Percentiles rank a stretch among this genome's conserved stretches.
Conservation (phyloP, 2,888 invertebrate species). For the Cryptus viduatorius region DNA sequence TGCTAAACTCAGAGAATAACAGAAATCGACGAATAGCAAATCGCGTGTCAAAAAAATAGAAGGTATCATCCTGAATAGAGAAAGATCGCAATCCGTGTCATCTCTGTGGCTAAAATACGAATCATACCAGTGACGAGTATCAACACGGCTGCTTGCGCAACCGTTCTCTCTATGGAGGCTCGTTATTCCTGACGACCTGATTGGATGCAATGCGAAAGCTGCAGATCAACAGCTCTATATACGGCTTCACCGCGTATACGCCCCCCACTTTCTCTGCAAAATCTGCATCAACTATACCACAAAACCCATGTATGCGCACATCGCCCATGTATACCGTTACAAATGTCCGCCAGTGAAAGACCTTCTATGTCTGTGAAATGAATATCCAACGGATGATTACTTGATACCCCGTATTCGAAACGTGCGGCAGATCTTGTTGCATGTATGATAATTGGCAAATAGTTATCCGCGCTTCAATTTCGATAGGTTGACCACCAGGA, state of each 20-base stretch:
- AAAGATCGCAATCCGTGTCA: neutral
- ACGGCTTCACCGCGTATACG: constrained; percentile 11
- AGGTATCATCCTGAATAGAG: neutral
- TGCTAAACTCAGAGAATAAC: neutral
- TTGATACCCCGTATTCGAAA: too few species aligned
- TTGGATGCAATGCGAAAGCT: constrained; percentile 34
- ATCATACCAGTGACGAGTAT: neutral
- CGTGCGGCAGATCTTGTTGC: too few species aligned
- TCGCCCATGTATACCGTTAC: too few species aligned
- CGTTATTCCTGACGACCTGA: constrained; percentile 33
- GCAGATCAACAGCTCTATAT: constrained; percentile 49
- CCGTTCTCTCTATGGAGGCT: constrained; percentile 12
- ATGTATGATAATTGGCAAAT: too few species aligned
- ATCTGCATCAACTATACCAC: neutral
- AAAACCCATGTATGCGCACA: neutral
- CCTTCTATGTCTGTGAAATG: too few species aligned
- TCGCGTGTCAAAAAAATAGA: too few species aligned
- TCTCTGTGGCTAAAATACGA: neutral
- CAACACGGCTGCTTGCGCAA: constrained; percentile 1
- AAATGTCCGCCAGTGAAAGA: too few species aligned
- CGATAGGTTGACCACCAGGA: too few species aligned
- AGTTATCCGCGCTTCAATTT: neutral
- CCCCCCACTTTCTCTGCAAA: neutral
- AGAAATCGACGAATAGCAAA: too few species aligned
- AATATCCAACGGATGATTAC: too few species aligned